phyloP scores from a whole-genome alignment of 2,113 vertebrate species.

The Acrocephalus arundinaceus region DNA sequence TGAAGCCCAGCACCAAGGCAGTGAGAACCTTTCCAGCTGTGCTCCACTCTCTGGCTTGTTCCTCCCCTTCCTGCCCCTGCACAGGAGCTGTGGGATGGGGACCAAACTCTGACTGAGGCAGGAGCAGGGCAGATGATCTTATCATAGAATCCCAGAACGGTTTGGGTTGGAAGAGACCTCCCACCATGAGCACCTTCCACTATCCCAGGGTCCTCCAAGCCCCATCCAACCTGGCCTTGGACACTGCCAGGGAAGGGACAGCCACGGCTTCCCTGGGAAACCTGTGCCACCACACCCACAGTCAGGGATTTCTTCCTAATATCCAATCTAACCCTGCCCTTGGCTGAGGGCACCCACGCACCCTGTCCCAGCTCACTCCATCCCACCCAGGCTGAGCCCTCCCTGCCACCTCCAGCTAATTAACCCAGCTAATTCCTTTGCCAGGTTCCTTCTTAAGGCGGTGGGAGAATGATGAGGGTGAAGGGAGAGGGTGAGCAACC shows the following conservation, averaged over 20 bases:
- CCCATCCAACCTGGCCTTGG: fast-evolving
- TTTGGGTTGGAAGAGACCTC: not conserved
- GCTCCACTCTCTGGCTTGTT: fast-evolving
- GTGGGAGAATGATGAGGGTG: not conserved
- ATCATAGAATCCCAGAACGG: not conserved
- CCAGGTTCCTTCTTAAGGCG: not conserved
- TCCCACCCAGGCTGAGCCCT: not conserved
- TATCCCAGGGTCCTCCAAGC: not conserved
- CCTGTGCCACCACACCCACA: not conserved
- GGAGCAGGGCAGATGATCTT: not conserved
- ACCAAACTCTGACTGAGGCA: fast-evolving
- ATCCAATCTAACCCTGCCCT: not conserved
- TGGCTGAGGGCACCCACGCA: fast-evolving
- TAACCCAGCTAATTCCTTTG: constrained; percentile 46
- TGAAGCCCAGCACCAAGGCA: not conserved
- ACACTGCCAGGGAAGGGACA: not conserved
- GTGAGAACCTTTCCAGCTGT: not conserved
- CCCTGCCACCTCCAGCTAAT: not conserved
- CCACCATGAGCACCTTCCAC: not conserved
- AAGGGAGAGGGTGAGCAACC: not conserved
- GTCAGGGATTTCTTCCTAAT: not conserved
- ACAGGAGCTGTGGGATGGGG: not conserved
- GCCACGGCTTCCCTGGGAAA: not conserved
- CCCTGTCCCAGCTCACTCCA: not conserved
- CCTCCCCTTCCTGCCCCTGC: not conserved